Evolutionary conservation across 2,113 vertebrate species (phyloP).

Genomic region (Narcine bancroftii): DNA sequence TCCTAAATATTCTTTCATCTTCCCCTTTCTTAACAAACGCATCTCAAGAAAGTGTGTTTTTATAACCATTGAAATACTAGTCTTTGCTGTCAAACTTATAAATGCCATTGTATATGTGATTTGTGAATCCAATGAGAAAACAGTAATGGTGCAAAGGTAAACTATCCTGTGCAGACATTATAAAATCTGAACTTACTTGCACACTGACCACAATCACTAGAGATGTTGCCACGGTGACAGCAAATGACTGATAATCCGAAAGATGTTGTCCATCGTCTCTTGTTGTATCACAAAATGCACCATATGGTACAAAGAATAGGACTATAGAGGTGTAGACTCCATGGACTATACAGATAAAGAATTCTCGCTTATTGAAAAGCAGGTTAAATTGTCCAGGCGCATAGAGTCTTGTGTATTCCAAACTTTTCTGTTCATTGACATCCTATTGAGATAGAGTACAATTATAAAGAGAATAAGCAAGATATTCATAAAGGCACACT

Average conservation of each 20-base stretch:
- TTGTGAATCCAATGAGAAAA: background rate
- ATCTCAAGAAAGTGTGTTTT: background rate
- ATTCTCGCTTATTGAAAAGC: constrained; percentile 74
- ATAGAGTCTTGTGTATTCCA: constrained; percentile 65
- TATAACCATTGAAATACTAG: background rate
- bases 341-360: constrained; percentile 69
- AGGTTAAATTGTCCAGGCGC: constrained; percentile 69
- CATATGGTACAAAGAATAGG: constrained; percentile 74
- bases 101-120: background rate
- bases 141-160: too few species aligned
- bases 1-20: background rate
- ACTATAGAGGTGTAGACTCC: constrained; percentile 66
- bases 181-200: constrained; percentile 56
- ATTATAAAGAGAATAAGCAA: background rate
- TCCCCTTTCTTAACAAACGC: background rate
- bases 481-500: background rate
- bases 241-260: constrained; percentile 70
- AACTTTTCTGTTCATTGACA: constrained; percentile 65
- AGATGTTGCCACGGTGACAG: constrained; percentile 70
- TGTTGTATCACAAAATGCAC: constrained; percentile 55
- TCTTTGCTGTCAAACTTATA: background rate
- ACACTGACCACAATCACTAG: constrained; percentile 73
- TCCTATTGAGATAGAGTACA: constrained; percentile 54
- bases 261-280: constrained; percentile 61
- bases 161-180: background rate